A percentile compares a stretch with the other conserved stretches of the same genome.
Conservation (phyloP, 2,888 invertebrate genomes). For the Polydrusus tereticollis region DNA sequence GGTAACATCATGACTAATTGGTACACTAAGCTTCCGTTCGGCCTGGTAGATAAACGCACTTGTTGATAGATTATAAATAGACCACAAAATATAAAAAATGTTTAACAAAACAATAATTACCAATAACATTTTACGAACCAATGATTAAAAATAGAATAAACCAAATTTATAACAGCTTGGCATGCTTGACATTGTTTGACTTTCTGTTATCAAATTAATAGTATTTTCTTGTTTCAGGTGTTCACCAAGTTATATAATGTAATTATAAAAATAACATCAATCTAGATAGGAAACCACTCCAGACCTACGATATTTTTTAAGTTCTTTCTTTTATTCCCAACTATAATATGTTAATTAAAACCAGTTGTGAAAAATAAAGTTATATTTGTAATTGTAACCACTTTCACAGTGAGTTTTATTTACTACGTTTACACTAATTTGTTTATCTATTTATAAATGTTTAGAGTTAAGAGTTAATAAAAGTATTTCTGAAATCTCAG, state of each 20-base stretch:
- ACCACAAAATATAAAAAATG: too few species aligned
- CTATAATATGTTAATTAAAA: slow-evolving; percentile 36
- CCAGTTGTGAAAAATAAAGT: slow-evolving; percentile 58
- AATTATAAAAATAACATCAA: slow-evolving; percentile 52
- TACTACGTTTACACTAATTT: slow-evolving; percentile 16
- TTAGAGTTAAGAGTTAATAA: slow-evolving; percentile 27
- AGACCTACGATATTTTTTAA: slow-evolving; percentile 44
- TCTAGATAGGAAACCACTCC: slow-evolving; percentile 39
- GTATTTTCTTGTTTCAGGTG: slow-evolving; percentile 49
- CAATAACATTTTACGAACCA: too few species aligned
- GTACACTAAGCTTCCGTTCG: too few species aligned
- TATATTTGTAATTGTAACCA: slow-evolving; percentile 61
- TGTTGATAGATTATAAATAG: too few species aligned
- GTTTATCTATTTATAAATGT: slow-evolving; percentile 24
- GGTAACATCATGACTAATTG: too few species aligned
- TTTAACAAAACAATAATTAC: too few species aligned
- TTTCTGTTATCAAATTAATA: neutral
- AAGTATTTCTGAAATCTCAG: slow-evolving; percentile 6
- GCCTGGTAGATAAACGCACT: too few species aligned
- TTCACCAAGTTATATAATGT: slow-evolving; percentile 28
- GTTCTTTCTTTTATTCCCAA: slow-evolving; percentile 52
- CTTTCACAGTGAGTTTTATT: slow-evolving; percentile 27
- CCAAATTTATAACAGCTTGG: too few species aligned
- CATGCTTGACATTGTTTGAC: too few species aligned
- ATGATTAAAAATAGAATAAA: too few species aligned